Evolutionary conservation across 2,888 invertebrate genomes (phyloP).

Genomic region (Andrena bicolor): DNA sequence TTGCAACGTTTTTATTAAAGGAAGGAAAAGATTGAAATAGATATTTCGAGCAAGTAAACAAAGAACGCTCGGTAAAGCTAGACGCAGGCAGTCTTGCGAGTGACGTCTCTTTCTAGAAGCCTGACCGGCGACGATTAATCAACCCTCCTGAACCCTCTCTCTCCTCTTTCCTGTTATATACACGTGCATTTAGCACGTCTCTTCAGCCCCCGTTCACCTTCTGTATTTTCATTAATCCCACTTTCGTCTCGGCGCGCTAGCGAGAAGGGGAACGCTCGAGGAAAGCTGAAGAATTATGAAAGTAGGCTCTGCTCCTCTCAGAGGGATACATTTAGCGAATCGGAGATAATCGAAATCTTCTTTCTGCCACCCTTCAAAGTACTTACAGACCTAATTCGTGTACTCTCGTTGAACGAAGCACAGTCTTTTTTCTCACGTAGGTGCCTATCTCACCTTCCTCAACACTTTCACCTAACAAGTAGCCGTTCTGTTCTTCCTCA

Average conservation of each 20-base stretch:
- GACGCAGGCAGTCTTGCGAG: conserved; percentile 74
- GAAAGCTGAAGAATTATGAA: conserved; percentile 52
- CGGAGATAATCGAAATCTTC: conserved; percentile 5
- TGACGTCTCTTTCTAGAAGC: conserved; percentile 71
- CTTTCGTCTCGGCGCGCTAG: conserved; percentile 74
- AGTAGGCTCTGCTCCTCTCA: conserved; percentile 30
- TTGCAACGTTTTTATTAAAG: conserved; percentile 6
- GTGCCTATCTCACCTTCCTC: too few relatives aligned
- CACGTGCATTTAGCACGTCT: conserved; percentile 77
- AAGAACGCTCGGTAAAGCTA: conserved; percentile 64
- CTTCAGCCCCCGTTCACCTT: conserved; percentile 63
- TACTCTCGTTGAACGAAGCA: too few relatives aligned
- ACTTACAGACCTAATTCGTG: too few relatives aligned
- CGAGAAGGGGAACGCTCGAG: conserved; percentile 30
- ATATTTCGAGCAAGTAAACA: conserved; percentile 67
- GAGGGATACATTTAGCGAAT: conserved; percentile 7
- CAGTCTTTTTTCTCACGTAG: too few relatives aligned
- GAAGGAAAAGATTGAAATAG: conserved; percentile 32
- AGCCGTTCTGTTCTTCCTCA: background rate
- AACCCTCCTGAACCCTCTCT: conserved; percentile 66
- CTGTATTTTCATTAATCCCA: conserved; percentile 81
- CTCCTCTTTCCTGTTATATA: conserved; percentile 65
- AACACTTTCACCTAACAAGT: too few relatives aligned
- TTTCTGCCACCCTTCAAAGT: background rate
- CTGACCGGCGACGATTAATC: conserved; percentile 76